Conservation (phyloP, 2,797 vertebrate species). For the Myioborus miniatus region DNA sequence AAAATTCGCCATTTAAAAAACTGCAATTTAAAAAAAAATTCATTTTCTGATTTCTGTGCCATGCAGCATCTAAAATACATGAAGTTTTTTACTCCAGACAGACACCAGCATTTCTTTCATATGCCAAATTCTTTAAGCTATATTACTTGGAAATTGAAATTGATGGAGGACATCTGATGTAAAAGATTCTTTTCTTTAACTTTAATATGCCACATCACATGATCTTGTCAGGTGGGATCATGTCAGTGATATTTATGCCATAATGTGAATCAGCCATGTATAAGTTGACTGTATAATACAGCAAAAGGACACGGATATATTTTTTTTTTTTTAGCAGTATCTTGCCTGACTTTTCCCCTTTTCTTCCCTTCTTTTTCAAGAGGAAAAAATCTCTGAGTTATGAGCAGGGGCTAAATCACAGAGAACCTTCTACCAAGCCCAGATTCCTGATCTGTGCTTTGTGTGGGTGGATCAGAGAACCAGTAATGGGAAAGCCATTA, state of each 20-base stretch:
- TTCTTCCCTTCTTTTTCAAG: not conserved
- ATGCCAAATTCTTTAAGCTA: constrained; percentile 33
- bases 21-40: not conserved
- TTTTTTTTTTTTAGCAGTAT: not conserved
- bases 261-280: not conserved
- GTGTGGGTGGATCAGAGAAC: constrained; percentile 25
- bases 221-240: constrained; percentile 63
- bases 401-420: not conserved
- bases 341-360: not conserved
- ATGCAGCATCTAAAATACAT: not conserved
- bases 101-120: not conserved
- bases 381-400: not conserved
- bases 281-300: not conserved
- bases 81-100: not conserved
- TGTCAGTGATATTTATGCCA: constrained; percentile 21
- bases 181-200: constrained; percentile 55
- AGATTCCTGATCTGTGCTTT: not conserved
- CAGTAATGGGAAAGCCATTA: not conserved
- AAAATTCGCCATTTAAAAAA: not conserved
- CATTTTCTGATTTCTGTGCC: not conserved
- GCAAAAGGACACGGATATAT: not conserved
- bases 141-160: not conserved
- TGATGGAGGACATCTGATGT: constrained; percentile 61
- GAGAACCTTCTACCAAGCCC: not conserved
- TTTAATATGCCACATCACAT: constrained; percentile 45